Evolutionary conservation across 2,797 vertebrate genomes (phyloP), one percentile per base, ranked within the genome.

Genomic region (Arnoldichthys spilopterus): DNA sequence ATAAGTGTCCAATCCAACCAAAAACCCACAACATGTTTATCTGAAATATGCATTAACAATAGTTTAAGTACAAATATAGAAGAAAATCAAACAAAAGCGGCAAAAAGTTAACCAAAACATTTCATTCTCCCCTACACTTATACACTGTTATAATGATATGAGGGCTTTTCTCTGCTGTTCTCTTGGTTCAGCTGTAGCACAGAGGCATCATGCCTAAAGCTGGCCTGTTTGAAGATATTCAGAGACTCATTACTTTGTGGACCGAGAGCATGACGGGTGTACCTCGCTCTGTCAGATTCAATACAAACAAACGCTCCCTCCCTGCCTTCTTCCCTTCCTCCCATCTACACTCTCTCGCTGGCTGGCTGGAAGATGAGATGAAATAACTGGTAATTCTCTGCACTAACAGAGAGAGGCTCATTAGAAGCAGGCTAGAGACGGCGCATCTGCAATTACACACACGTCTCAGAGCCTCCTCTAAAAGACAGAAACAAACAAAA

Each of bases 351-450:
- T 74, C 76, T 81, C 75, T 70, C 77, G 47, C 82, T 72, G 28
- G 79, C 86, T 86, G 85, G 83, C 82, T 72, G 34, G 79, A 90
- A 90, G 90, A 91, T 84, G 88, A 88, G 88, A 92, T 91, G 83
- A 89, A 91, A 91, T 87, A 88, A 81, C 58, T 81, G 81, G 85
- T 87, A 87, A 89, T 90, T 89, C 89, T 85, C 86, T 88, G 85
- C 87, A 87, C 84, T 90, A 90, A 90, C 89, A 88, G 87, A 87
- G 87, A 75, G 86, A 88, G 87, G 88, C 92, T 94, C 92, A 93
- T 93, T 93, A 93, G 90, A 92, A 92, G 89, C 91, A 92, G 91
- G 89, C 90, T 86, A 84, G 84, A 91, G 86, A 87, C 87, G 83
- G 82, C 87, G 85, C 86, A 88, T 88, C 89, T 92, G 89, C 89